Base-by-base conservation (phyloP, 2,797 vertebrate genomes). In the Smutsia temminckii region DNA sequence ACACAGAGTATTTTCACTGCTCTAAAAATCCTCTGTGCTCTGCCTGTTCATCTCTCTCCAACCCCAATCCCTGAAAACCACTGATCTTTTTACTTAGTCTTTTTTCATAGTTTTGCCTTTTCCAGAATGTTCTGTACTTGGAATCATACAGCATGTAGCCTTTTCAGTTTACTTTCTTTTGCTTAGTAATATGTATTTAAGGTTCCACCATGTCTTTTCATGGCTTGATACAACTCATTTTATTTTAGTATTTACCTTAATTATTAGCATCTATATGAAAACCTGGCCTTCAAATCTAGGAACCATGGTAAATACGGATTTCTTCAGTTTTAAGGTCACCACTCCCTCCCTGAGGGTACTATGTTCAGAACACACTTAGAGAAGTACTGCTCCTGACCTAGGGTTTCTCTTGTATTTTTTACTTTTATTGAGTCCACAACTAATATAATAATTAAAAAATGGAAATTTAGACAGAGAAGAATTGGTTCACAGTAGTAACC, bases 251-350 rank as follows among this genome's bases (percentile, higher is more conserved):
- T 37, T 80, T 85, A 57, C 49, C 21, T 85, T 64, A 40, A 66
- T 40, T 90, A 95, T 93, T 68, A 77, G 32, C 18, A 34, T 46
- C 46, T 80, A 1, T 80, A 12, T 89, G 92, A 74, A 92, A 75
- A 87, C 27, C n/a, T 80, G 64, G 46, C 17, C 53, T 71, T 32
- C 34, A 71, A 32, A 87, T 64, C n/a, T 77, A 78, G 16, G 8
- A 9, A 53, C 75, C 72, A n/a, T 90, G 23, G 63, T 77, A 49
- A 88, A 46, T 59, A 66, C 2, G 51, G 51, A 69, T 85, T 69
- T 92, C 59, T 78, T 59, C 20, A 75, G 85, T 93, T 93, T 90
- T 71, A 64, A 85, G 46, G 12, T 63, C 5, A 12, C 18, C 20
- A 32, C 3, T 80, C 17, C 34, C 11, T 37, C 34, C 18, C 51